Evolutionary conservation across 2,113 vertebrate species (phyloP).

Genomic region (Protobothrops mucrosquamatus): DNA sequence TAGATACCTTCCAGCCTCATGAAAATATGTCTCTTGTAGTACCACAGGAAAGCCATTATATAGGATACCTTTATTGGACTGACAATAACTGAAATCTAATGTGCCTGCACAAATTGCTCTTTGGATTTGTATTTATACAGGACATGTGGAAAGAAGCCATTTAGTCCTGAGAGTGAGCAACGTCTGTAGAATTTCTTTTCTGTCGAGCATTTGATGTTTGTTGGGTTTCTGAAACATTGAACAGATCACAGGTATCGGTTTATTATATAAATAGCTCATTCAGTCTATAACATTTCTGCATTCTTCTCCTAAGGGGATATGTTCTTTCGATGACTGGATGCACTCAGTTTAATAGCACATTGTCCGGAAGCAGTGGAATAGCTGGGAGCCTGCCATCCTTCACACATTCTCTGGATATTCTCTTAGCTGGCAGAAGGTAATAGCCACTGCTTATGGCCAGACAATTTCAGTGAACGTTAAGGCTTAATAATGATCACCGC

Average conservation of each 20-base stretch:
- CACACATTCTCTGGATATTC: not conserved
- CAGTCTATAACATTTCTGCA: slow-evolving; percentile 24
- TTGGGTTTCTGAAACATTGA: slow-evolving; percentile 34
- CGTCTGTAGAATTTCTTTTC: slow-evolving; percentile 33
- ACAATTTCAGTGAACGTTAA: slow-evolving; percentile 5
- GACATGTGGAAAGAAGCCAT: not conserved
- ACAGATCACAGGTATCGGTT: slow-evolving; percentile 18
- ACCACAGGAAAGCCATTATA: not conserved
- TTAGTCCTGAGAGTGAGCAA: slow-evolving; percentile 27
- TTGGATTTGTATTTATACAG: not conserved
- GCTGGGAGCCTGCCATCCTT: slow-evolving; percentile 30
- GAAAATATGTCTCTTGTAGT: not conserved
- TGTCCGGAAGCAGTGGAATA: slow-evolving; percentile 32
- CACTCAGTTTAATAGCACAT: slow-evolving; percentile 36
- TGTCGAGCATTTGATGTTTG: slow-evolving; percentile 20
- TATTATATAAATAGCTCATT: slow-evolving; percentile 35
- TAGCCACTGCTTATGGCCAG: slow-evolving; percentile 9
- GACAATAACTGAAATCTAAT: slow-evolving; percentile 11
- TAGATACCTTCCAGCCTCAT: not conserved
- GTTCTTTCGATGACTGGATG: slow-evolving; percentile 13
- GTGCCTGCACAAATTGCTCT: not conserved
- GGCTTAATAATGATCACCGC: not conserved
- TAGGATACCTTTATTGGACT: not conserved
- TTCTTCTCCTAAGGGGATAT: slow-evolving; percentile 28
- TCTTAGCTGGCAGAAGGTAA: slow-evolving; percentile 13